These are phyloP conservation scores for Lysiphlebus fabarum DNA, from an alignment of 1,140 invertebrate species.

Conservation along the genomic window DNA sequence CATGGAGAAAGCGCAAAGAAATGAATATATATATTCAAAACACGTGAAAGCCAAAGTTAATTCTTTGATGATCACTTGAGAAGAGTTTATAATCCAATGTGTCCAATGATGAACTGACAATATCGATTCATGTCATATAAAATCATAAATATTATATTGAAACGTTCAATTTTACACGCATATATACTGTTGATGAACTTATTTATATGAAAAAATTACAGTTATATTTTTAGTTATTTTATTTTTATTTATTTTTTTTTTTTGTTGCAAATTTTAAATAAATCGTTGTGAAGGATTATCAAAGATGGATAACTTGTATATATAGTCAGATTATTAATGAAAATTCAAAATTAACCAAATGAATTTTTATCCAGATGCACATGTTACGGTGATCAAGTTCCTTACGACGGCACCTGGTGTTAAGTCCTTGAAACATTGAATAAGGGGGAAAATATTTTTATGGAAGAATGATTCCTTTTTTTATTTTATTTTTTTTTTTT, in stretches of 20 bases:
- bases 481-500: too few species aligned
- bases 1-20: slow-evolving; percentile 8
- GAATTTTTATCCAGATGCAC: slow-evolving; percentile 17
- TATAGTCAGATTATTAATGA: too few species aligned
- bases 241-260: too few species aligned
- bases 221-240: background rate
- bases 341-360: too few species aligned
- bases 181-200: background rate
- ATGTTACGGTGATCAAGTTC: slow-evolving; percentile 40
- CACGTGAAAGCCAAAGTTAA: slow-evolving; percentile 1
- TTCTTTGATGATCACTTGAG: slow-evolving; percentile 23
- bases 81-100: slow-evolving; percentile 21
- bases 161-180: background rate
- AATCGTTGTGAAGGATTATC: too few species aligned
- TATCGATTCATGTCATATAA: slow-evolving; percentile 9
- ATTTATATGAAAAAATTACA: too few species aligned
- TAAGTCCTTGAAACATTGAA: slow-evolving; percentile 43
- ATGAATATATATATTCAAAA: background rate
- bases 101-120: slow-evolving; percentile 16
- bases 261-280: too few species aligned
- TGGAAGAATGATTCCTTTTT: too few species aligned
- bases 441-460: background rate
- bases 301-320: too few species aligned
- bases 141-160: background rate
- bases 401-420: slow-evolving; percentile 48